Evolutionary conservation across 2,888 invertebrate genomes (phyloP).

Genomic region (Octonoba sinensis): DNA sequence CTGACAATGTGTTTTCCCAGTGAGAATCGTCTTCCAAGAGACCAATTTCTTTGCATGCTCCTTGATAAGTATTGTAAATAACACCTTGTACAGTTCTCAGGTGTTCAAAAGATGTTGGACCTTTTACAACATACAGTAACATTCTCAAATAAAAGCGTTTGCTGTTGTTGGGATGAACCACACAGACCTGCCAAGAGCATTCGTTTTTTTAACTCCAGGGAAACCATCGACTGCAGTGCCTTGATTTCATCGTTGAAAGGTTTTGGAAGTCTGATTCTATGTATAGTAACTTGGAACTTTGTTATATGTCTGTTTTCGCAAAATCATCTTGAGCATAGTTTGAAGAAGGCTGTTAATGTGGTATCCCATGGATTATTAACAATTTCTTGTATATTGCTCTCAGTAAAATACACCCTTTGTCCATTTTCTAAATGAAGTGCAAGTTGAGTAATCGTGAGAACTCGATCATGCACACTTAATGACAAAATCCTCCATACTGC

Average conservation of each 20-base stretch:
- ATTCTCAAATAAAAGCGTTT: background rate
- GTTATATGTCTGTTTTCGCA: background rate
- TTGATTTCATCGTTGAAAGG: background rate
- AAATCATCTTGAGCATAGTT: too few relatives aligned
- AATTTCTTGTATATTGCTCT: too few relatives aligned
- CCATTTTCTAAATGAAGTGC: too few relatives aligned
- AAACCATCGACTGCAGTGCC: background rate
- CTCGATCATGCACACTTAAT: too few relatives aligned
- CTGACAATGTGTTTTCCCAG: constrained; percentile 8
- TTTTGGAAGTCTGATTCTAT: background rate
- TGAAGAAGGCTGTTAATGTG: too few relatives aligned
- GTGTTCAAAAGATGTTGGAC: constrained; percentile 1
- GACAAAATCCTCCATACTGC: too few relatives aligned
- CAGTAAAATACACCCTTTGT: too few relatives aligned
- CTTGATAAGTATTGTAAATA: constrained; percentile 2
- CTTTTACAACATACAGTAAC: background rate
- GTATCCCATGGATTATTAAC: too few relatives aligned
- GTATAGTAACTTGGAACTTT: background rate
- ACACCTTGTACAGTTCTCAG: background rate
- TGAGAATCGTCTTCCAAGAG: constrained; percentile 2
- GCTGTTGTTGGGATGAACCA: background rate
- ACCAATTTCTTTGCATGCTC: background rate
- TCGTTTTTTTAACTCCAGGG: background rate
- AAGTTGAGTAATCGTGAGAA: too few relatives aligned
- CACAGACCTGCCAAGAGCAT: background rate